These are phyloP conservation scores for Apotomis betuletana DNA, from an alignment of 2,888 invertebrate species.

Conservation along the genomic window DNA sequence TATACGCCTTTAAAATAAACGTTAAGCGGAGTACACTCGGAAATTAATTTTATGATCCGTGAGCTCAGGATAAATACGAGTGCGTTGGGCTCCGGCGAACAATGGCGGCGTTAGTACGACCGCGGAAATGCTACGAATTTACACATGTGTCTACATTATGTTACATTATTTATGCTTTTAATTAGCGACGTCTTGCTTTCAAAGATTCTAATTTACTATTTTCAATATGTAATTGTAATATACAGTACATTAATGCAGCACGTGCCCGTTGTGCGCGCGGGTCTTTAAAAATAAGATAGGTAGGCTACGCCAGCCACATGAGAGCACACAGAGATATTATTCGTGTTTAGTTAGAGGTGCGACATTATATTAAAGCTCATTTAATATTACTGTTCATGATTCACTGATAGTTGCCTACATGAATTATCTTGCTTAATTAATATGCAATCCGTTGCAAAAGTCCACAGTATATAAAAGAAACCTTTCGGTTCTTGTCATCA, in stretches of 20 bases:
- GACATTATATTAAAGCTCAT: neutral
- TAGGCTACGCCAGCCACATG: too few relatives aligned
- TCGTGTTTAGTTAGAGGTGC: neutral
- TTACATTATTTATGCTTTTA: slow-evolving; percentile 12
- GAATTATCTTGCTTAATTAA: neutral
- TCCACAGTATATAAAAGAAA: too few relatives aligned
- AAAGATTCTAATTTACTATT: too few relatives aligned
- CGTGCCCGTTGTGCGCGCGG: too few relatives aligned
- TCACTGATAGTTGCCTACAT: neutral
- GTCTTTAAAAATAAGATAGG: too few relatives aligned
- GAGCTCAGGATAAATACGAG: slow-evolving; percentile 41
- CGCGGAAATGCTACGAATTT: slow-evolving; percentile 11
- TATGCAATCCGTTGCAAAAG: too few relatives aligned
- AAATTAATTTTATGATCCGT: slow-evolving; percentile 58
- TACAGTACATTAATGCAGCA: too few relatives aligned
- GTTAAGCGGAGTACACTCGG: slow-evolving; percentile 43
- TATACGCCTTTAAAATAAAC: slow-evolving; percentile 43
- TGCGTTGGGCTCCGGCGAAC: slow-evolving; percentile 30
- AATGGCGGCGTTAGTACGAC: neutral
- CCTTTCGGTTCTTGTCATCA: too few relatives aligned
- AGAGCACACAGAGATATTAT: too few relatives aligned
- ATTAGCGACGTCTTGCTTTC: neutral
- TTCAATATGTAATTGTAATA: too few relatives aligned
- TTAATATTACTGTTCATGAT: neutral
- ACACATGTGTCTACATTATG: neutral